phyloP scores from a whole-genome alignment of 2,888 invertebrate genomes.

The Troides aeacus region DNA sequence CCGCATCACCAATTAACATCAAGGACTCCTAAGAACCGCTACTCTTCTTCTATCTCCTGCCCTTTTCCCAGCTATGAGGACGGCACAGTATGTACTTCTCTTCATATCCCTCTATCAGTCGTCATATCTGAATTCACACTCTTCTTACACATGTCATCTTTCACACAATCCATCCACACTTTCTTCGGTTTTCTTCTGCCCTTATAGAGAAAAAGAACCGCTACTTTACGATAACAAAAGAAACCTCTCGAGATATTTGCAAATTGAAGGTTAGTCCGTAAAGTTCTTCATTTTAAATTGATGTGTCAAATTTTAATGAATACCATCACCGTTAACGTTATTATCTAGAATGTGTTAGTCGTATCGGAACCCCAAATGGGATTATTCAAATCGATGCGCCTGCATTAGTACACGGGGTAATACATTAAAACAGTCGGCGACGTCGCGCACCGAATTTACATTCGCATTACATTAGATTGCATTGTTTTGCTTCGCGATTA shows the following conservation, averaged over 20 bases:
- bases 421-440: conserved; percentile 11
- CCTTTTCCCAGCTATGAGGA: too few species aligned
- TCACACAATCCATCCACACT: too few species aligned
- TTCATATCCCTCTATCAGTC: too few species aligned
- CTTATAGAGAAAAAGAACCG: neutral
- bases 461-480: neutral
- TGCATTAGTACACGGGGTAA: conserved; percentile 10
- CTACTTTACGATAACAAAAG: neutral
- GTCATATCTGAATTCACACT: too few species aligned
- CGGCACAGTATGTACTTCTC: too few species aligned
- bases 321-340: conserved; percentile 4
- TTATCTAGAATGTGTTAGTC: conserved; percentile 12
- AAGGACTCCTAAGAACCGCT: too few species aligned
- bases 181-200: too few species aligned
- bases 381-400: conserved; percentile 14
- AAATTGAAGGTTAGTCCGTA: neutral
- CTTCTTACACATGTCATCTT: too few species aligned
- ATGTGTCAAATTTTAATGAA: neutral
- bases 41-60: too few species aligned
- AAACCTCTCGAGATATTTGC: too few species aligned
- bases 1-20: too few species aligned
- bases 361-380: conserved; percentile 7
- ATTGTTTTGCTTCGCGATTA: conserved; percentile 2
- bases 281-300: neutral
- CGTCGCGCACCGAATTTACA: neutral